Percentiles rank a stretch among this genome's conserved stretches.
Evolutionary conservation across 2,113 vertebrate species (phyloP).

Genomic region (Erythrocercus mccallii): DNA sequence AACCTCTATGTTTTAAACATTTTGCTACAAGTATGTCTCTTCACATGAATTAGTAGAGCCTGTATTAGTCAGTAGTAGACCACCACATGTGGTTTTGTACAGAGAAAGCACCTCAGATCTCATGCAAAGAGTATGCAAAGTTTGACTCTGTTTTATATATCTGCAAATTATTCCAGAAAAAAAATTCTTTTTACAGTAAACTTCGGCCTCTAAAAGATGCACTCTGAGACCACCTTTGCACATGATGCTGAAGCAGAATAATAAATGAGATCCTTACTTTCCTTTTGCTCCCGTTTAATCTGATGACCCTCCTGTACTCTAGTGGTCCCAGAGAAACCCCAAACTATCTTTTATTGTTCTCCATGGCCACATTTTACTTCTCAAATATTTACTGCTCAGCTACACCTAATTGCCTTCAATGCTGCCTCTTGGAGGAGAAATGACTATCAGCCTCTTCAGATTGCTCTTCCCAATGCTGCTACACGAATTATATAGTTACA

Average conservation of each 20-base stretch:
- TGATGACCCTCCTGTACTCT: neutral
- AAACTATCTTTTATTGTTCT: neutral
- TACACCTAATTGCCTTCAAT: neutral
- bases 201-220: neutral
- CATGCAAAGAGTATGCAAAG: neutral
- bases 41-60: neutral
- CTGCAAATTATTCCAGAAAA: neutral
- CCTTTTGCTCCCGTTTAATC: neutral
- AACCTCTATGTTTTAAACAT: neutral
- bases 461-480: neutral
- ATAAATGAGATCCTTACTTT: neutral
- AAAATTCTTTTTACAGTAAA: neutral
- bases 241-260: neutral
- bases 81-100: neutral
- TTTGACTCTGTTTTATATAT: neutral
- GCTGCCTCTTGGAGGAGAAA: neutral
- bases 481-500: neutral
- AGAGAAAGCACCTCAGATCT: neutral
- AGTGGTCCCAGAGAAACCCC: neutral
- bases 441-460: neutral
- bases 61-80: neutral
- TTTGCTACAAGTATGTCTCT: neutral
- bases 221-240: neutral
- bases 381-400: neutral
- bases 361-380: neutral